Conservation (phyloP, 1,140 invertebrate species). For the Trissolcus basalis region DNA sequence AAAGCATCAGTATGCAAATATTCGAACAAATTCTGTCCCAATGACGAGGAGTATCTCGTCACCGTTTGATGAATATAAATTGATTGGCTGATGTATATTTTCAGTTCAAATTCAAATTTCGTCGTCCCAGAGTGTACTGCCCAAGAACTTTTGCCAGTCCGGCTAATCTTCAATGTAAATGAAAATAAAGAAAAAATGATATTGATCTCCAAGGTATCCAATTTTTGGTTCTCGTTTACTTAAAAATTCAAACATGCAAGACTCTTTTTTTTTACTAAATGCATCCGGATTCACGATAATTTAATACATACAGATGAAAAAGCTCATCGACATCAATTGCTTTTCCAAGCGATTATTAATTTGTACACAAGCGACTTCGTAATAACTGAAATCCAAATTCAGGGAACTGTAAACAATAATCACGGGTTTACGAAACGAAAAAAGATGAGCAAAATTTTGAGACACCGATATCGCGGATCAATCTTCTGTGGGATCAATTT, state of each 20-base stretch:
- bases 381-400: slow-evolving; percentile 16
- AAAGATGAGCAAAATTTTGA: slow-evolving; percentile 21
- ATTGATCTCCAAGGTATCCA: too few relatives aligned
- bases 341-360: slow-evolving; percentile 44
- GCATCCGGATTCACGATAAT: slow-evolving; percentile 27
- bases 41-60: too few relatives aligned
- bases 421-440: slow-evolving; percentile 23
- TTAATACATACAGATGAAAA: slow-evolving; percentile 45
- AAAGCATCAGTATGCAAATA: slow-evolving; percentile 5
- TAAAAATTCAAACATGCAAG: slow-evolving; percentile 35
- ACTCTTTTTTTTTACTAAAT: slow-evolving; percentile 11
- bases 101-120: background rate
- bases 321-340: slow-evolving; percentile 47
- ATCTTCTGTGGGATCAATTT: slow-evolving; percentile 10
- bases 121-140: too few relatives aligned
- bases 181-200: too few relatives aligned
- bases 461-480: slow-evolving; percentile 6
- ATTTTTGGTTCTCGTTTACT: background rate
- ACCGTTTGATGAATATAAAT: slow-evolving; percentile 11
- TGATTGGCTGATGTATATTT: slow-evolving; percentile 11
- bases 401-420: slow-evolving; percentile 20
- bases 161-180: too few relatives aligned
- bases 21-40: slow-evolving; percentile 1
- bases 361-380: too few relatives aligned
- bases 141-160: too few relatives aligned